Conservation (phyloP, 1,140 invertebrate genomes). For the Dendroctonus ponderosae region DNA sequence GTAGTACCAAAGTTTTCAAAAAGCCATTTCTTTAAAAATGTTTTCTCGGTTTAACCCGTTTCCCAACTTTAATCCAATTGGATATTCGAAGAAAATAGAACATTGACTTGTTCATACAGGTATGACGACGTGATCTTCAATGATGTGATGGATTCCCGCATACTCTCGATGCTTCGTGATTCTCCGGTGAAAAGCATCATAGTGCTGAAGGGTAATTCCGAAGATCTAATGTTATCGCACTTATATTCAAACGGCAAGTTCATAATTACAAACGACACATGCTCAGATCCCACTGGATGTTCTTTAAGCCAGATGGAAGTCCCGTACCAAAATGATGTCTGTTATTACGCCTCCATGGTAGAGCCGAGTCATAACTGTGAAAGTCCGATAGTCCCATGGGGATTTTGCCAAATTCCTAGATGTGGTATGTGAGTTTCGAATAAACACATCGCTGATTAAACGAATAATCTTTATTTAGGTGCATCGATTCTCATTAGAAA, state of each 20-base stretch:
- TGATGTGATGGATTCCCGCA: too few species aligned
- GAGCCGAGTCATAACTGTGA: background rate
- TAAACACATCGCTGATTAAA: too few species aligned
- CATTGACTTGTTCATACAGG: background rate
- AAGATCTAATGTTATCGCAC: too few species aligned
- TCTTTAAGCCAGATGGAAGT: background rate
- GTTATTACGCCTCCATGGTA: background rate
- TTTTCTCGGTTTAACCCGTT: too few species aligned
- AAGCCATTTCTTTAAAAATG: too few species aligned
- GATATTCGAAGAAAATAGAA: too few species aligned
- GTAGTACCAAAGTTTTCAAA: too few species aligned
- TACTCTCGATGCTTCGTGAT: too few species aligned
- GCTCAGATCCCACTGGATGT: constrained; percentile 7
- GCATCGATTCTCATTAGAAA: background rate
- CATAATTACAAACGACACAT: constrained; percentile 3
- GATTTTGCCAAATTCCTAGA: background rate
- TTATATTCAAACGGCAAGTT: background rate
- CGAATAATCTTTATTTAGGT: too few species aligned
- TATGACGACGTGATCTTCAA: background rate
- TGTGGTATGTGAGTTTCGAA: background rate
- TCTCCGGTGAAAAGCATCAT: too few species aligned
- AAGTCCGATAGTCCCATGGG: background rate
- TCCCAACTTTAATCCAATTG: too few species aligned
- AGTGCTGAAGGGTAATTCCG: too few species aligned
- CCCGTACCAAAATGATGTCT: background rate